Evolutionary conservation across 2,797 vertebrate genomes (phyloP).

Genomic region (Mus caroli): DNA sequence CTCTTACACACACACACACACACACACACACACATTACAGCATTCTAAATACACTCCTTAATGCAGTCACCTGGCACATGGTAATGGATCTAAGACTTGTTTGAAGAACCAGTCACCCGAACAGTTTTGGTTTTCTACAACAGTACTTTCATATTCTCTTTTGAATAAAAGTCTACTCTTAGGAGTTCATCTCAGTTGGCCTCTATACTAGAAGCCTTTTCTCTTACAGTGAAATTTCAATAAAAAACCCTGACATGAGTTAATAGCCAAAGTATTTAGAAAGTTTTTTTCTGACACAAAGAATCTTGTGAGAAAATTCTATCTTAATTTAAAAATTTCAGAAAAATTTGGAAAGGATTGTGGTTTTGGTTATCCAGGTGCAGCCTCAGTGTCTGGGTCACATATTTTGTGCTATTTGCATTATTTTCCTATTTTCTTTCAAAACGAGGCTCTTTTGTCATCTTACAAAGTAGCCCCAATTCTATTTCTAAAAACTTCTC

Average conservation of each 20-base stretch:
- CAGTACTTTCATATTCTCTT: constrained; percentile 33
- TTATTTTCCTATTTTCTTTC: neutral
- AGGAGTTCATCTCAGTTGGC: neutral
- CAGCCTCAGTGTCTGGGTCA: neutral
- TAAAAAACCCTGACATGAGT: neutral
- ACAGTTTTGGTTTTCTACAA: constrained; percentile 22
- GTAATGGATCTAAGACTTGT: neutral
- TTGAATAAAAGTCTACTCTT: neutral
- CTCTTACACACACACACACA: neutral
- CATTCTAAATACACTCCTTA: constrained; percentile 2
- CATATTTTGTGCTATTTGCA: neutral
- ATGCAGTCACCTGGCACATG: constrained; percentile 31
- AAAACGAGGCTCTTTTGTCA: neutral
- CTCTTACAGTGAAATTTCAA: constrained; percentile 25
- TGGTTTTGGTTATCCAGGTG: neutral
- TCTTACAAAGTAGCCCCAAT: neutral
- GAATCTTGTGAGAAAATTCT: constrained; percentile 26
- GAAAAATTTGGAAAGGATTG: constrained; percentile 1
- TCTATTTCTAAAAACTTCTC: constrained; percentile 13
- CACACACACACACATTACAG: neutral
- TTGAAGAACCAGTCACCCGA: neutral
- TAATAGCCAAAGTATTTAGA: neutral
- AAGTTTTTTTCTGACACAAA: constrained; percentile 42
- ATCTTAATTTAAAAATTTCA: constrained; percentile 9
- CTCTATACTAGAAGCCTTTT: neutral